These are phyloP conservation scores for Nemopilema nomurai DNA, from an alignment of 30 jellyfish, hydroid and myxozoan genomes.

Conservation along the genomic window DNA sequence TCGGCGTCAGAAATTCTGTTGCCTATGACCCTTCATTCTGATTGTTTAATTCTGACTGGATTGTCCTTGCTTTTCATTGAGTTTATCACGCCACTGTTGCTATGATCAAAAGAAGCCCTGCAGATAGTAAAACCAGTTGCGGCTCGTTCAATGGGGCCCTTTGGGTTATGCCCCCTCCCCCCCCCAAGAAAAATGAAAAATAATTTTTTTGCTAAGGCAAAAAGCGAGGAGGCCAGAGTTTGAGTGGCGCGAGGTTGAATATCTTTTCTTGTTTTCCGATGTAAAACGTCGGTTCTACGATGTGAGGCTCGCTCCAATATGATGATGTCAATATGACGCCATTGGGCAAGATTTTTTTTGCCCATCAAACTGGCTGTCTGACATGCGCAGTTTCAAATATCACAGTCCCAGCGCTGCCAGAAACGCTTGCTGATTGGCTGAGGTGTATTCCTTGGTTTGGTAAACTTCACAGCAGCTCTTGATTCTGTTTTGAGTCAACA, in stretches of 20 bases:
- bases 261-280: neutral
- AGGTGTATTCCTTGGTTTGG: no score
- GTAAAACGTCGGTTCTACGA: neutral
- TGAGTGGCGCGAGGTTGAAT: neutral
- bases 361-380: slow-evolving; percentile 8
- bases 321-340: neutral
- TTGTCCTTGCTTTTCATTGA: no score
- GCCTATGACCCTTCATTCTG: no score
- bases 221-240: neutral
- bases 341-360: slow-evolving; percentile 31
- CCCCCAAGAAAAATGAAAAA: slow-evolving; percentile 30
- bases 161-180: slow-evolving; percentile 56
- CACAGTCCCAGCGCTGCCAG: neutral
- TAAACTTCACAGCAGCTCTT: no score
- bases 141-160: slow-evolving; percentile 52
- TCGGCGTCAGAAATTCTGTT: no score
- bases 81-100: no score
- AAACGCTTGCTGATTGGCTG: slow-evolving; percentile 24
- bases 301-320: neutral
- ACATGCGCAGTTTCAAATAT: slow-evolving; percentile 4
- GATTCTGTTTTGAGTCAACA: no score
- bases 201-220: no score
- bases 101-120: no score
- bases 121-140: slow-evolving; percentile 31
- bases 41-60: no score